Evolutionary conservation across 1,140 invertebrate genomes (phyloP).

Genomic region (Hycleus cichorii): DNA sequence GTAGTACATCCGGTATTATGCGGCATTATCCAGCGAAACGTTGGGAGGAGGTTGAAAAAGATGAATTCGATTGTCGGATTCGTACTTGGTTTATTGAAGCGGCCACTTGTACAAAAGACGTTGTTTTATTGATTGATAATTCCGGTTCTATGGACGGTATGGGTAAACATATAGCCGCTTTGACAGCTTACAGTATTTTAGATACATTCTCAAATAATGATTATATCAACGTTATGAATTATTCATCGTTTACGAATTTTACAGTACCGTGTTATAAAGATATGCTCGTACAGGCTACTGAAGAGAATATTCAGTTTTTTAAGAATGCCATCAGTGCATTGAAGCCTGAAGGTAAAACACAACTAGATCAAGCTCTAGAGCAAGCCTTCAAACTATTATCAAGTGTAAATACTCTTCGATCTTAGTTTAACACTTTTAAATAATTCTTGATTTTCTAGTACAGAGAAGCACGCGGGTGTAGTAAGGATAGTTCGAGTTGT

Average conservation of each 20-base stretch:
- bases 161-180: conserved; percentile 53
- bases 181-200: conserved; percentile 77
- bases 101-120: conserved; percentile 94
- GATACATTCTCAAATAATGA: conserved; percentile 98
- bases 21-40: conserved; percentile 69
- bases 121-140: conserved; percentile 90
- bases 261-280: conserved; percentile 76
- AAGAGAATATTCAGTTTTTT: conserved; percentile 76
- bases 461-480: conserved; percentile 49
- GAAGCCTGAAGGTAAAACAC: conserved; percentile 71
- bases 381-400: conserved; percentile 73
- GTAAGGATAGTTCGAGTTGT: conserved; percentile 57
- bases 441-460: conserved; percentile 39
- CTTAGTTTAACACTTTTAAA: not conserved
- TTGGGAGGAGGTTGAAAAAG: conserved; percentile 28
- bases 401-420: conserved; percentile 48
- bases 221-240: conserved; percentile 87
- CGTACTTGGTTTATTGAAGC: conserved; percentile 95
- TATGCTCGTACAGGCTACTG: conserved; percentile 83
- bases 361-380: conserved; percentile 71
- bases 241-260: conserved; percentile 56
- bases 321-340: conserved; percentile 62
- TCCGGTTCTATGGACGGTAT: conserved; percentile 97
- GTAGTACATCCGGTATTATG: conserved; percentile 85
- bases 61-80: conserved; percentile 74